phyloP scores from a whole-genome alignment of 1,140 invertebrate species.

The Hirudo medicinalis region DNA sequence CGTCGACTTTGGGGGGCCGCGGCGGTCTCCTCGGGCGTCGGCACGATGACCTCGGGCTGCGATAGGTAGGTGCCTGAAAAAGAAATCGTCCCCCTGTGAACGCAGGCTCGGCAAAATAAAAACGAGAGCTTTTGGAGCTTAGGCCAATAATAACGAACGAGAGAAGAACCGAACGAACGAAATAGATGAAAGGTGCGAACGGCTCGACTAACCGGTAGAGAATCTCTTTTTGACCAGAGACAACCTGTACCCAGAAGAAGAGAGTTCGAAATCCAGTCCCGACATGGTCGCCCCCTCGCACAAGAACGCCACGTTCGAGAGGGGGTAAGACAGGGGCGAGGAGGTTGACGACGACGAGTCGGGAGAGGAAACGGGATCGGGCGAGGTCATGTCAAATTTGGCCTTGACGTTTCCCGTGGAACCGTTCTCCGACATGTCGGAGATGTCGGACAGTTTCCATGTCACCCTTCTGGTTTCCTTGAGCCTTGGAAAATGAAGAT shows the following conservation, averaged over 20 bases:
- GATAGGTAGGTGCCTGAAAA: too few relatives aligned
- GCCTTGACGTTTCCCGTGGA: conserved; percentile 78
- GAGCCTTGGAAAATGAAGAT: conserved; percentile 45
- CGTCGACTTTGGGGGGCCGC: too few relatives aligned
- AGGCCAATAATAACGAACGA: too few relatives aligned
- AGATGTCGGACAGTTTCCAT: conserved; percentile 84
- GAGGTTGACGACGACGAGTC: conserved; percentile 57
- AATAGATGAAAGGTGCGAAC: too few relatives aligned
- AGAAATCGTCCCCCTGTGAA: too few relatives aligned
- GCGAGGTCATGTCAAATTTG: conserved; percentile 62
- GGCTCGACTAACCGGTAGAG: conserved; percentile 67
- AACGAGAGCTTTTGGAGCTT: too few relatives aligned
- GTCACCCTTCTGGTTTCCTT: conserved; percentile 63
- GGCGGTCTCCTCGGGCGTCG: too few relatives aligned
- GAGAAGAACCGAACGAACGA: too few relatives aligned
- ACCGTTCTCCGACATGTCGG: conserved; percentile 67
- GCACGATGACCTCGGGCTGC: too few relatives aligned
- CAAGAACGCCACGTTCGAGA: conserved; percentile 75
- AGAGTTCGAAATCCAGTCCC: conserved; percentile 78
- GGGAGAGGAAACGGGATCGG: conserved; percentile 12
- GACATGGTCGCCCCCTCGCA: conserved; percentile 86
- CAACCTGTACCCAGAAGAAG: conserved; percentile 73
- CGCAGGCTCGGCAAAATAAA: too few relatives aligned
- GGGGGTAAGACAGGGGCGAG: conserved; percentile 19
- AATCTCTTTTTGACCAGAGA: conserved; percentile 86